phyloP scores from a whole-genome alignment of 2,888 invertebrate species.

The Reticulitermes lucifugus region DNA sequence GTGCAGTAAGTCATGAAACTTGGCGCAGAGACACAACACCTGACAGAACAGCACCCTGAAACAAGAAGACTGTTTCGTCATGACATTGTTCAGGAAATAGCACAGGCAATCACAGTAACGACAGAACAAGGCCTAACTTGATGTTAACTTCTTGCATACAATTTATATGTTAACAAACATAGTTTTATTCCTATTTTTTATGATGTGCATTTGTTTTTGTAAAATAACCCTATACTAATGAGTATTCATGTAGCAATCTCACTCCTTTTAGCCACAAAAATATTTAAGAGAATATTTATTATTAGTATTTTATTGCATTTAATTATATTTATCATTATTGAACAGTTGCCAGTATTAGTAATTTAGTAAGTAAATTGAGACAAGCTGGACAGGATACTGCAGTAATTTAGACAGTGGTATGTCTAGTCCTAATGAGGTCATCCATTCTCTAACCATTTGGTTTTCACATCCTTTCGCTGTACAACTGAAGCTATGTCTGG shows the following conservation, averaged over 20 bases:
- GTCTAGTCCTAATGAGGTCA: neutral
- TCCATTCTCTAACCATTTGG: neutral
- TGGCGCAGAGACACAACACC: neutral
- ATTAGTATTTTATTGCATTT: neutral
- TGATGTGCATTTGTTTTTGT: constrained; percentile 2
- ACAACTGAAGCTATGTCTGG: neutral
- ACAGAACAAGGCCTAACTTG: constrained; percentile 16
- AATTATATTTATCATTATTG: neutral
- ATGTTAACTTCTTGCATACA: neutral
- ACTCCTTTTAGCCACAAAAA: neutral
- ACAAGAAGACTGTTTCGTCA: constrained; percentile 1
- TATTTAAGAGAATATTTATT: neutral
- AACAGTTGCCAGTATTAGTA: neutral
- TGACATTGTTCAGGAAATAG: neutral
- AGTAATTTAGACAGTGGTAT: neutral
- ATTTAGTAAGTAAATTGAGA: neutral
- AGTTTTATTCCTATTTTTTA: neutral
- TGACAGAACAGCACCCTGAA: neutral
- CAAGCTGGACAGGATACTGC: constrained; percentile 5
- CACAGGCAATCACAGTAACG: neutral
- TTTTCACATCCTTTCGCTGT: neutral
- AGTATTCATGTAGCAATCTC: neutral
- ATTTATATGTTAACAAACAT: neutral
- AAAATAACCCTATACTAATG: neutral
- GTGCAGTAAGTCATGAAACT: neutral